A percentile compares a stretch with the other conserved stretches of the same genome.
Conservation (phyloP, 1,140 invertebrate species). For the Venustaconcha ellipsiformis region DNA sequence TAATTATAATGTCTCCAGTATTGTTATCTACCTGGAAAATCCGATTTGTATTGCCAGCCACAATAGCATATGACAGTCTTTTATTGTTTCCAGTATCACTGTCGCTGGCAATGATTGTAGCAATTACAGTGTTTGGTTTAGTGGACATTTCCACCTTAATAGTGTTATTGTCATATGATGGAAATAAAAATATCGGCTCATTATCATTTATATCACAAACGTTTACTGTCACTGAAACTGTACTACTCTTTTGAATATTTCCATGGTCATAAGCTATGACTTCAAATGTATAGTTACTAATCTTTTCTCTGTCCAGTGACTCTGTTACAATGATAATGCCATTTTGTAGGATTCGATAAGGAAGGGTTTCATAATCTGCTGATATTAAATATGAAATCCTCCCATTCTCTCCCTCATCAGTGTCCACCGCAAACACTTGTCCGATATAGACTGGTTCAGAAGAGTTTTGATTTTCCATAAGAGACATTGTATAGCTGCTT, state of each 20-base stretch:
- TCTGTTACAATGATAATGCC: constrained; percentile 25
- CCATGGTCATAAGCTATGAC: constrained; percentile 51
- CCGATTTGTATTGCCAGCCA: constrained; percentile 40
- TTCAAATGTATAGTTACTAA: constrained; percentile 43
- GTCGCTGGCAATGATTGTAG: constrained; percentile 48
- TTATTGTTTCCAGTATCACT: constrained; percentile 43
- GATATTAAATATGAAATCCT: constrained; percentile 51
- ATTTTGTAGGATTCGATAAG: constrained; percentile 35
- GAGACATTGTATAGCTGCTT: constrained; percentile 24
- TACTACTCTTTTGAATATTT: constrained; percentile 16
- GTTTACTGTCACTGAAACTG: constrained; percentile 43
- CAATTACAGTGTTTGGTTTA: constrained; percentile 35
- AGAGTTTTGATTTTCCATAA: constrained; percentile 28
- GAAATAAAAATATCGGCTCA: constrained; percentile 53
- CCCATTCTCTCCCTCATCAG: constrained; percentile 39
- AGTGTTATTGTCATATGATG: constrained; percentile 49
- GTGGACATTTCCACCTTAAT: constrained; percentile 40
- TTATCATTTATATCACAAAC: constrained; percentile 66
- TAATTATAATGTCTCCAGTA: constrained; percentile 48
- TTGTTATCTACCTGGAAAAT: constrained; percentile 49
- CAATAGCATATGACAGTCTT: constrained; percentile 28
- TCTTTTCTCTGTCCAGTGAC: constrained; percentile 39
- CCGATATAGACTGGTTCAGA: constrained; percentile 28
- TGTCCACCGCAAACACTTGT: constrained; percentile 37
- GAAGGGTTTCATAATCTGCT: constrained; percentile 71